Percentiles rank a stretch among this genome's conserved stretches.
Conservation (phyloP, 2,113 vertebrate genomes). For the Ctenomys sociabilis region DNA sequence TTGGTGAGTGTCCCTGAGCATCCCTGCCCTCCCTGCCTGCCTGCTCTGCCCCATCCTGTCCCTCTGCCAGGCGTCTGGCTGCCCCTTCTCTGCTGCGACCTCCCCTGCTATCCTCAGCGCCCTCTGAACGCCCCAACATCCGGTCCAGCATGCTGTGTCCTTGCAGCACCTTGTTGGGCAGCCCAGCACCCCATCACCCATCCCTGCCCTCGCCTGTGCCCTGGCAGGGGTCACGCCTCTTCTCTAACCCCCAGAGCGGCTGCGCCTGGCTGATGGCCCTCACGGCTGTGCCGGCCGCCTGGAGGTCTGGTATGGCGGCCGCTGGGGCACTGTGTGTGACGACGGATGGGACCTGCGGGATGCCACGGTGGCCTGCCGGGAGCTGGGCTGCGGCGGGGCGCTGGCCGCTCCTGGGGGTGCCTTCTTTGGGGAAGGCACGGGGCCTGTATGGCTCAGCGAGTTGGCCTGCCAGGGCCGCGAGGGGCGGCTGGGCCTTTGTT, state of each 20-base stretch:
- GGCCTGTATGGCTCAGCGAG: slow-evolving; percentile 83
- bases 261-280: slow-evolving; percentile 64
- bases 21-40: background rate
- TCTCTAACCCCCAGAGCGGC: slow-evolving; percentile 36
- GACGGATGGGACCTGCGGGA: slow-evolving; percentile 77
- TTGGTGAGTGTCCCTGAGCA: slow-evolving; percentile 72
- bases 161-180: background rate
- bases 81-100: background rate
- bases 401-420: slow-evolving; percentile 41
- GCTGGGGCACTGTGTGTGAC: slow-evolving; percentile 78
- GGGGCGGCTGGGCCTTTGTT: slow-evolving; percentile 70
- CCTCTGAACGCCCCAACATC: background rate
- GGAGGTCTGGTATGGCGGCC: slow-evolving; percentile 26
- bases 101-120: background rate
- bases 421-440: slow-evolving; percentile 77
- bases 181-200: background rate
- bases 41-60: background rate
- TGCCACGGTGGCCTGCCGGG: slow-evolving; percentile 59
- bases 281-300: background rate
- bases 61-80: background rate
- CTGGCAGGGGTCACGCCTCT: background rate
- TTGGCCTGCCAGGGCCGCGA: slow-evolving; percentile 80
- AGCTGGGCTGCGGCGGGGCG: slow-evolving; percentile 57
- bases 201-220: background rate
- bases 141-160: background rate